Conservation (phyloP, 2,797 vertebrate genomes). For the Crypturellus tataupa region DNA sequence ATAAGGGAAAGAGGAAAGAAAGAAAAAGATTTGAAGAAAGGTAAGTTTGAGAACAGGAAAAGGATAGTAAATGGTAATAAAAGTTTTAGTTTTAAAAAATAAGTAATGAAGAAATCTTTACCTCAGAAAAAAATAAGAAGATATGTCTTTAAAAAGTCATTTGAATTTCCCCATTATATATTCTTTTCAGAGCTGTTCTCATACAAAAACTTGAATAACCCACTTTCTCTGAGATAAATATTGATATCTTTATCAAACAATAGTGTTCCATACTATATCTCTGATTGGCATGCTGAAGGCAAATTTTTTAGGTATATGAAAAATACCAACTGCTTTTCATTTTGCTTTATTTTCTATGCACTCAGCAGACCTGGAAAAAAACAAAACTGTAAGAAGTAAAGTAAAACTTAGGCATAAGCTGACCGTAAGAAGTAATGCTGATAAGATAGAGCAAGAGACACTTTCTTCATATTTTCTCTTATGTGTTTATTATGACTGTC, state of each 20-base stretch:
- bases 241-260: background rate
- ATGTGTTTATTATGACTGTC: background rate
- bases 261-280: background rate
- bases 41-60: background rate
- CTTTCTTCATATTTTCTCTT: background rate
- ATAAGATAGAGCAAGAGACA: background rate
- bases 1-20: background rate
- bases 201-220: background rate
- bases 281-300: background rate
- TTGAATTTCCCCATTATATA: background rate
- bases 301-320: background rate
- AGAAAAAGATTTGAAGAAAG: background rate
- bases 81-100: background rate
- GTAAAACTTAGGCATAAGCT: background rate
- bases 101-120: too few relatives aligned
- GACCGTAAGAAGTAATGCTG: background rate
- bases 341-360: fast-evolving
- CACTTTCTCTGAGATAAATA: background rate
- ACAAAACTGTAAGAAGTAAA: background rate
- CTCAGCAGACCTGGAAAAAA: background rate
- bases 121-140: background rate
- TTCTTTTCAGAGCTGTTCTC: background rate
- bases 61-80: background rate
- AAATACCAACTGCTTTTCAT: background rate
- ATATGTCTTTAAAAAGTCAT: background rate